Base-by-base conservation (phyloP, 2,888 invertebrate species). In the Lordiphosa andalusiaca region DNA sequence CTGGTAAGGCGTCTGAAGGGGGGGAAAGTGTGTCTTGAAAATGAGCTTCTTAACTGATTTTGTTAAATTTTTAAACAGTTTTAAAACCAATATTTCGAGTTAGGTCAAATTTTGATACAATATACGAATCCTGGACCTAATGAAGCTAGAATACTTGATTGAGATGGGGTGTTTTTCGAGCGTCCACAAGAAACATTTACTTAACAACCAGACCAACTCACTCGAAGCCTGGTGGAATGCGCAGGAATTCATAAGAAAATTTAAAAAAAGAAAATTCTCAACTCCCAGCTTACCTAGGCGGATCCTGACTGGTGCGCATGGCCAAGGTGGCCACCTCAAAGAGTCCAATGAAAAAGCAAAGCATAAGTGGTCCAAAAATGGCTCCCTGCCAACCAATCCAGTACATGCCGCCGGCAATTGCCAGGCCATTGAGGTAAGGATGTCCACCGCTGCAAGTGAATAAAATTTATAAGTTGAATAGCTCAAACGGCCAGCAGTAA, bases 381-480 rank as follows among this genome's bases (percentile, higher is more conserved):
- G 98, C 98, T 0, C 99, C 99, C 90, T 98, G 97, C 55, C 97
- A 94, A 0, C 99, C 99, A 72, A 98, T 91, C 92, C 97, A 99
- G 90, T 98, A 98, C 86, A 99, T 96, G 44, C 99, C 99, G 9
- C 99, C 99, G 13, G 98, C 98, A 85, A 99, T 97, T 2, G 99
- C 96, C 53, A 99, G 91, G 35, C 98, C 99, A 6, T 98, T 98
- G 65, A 99, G 92, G 90, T 98, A 99, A 0, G 98, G 98, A 91
- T 98, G 98, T 2, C 98, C 97, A 19, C 95, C 95, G 55, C 97
- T 96, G 85, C 2, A 6, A 48, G 42, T 6, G 76, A 47, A 61
- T 56, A 0, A 6, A 0, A 7, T 3, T 50, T 57, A 53, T 2
- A n/a, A 53, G 16, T 50, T 1, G 6, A 23, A 3, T 30, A 36